Evolutionary conservation across 2,113 vertebrate genomes (phyloP).

Genomic region (Podarcis muralis): DNA sequence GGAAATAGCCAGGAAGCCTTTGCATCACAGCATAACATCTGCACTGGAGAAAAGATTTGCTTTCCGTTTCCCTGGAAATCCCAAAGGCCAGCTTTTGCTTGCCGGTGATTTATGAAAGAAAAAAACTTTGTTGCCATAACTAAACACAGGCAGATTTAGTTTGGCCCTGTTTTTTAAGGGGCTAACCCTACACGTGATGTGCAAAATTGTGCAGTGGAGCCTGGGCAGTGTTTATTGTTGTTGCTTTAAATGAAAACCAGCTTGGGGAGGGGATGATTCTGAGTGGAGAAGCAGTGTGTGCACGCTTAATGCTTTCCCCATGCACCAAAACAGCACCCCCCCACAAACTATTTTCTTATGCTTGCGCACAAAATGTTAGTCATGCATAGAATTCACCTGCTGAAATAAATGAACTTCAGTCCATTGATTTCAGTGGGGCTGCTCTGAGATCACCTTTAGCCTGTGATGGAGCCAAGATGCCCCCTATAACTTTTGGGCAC

Average conservation of each 20-base stretch:
- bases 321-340: background rate
- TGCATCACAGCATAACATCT: constrained; percentile 2
- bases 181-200: background rate
- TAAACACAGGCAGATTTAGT: background rate
- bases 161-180: background rate
- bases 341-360: too few species aligned
- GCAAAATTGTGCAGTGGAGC: background rate
- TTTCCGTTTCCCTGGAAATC: background rate
- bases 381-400: too few species aligned
- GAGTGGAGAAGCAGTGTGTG: too few species aligned
- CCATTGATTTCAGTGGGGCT: too few species aligned
- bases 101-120: background rate
- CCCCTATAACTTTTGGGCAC: background rate
- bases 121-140: background rate
- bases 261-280: background rate
- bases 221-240: background rate
- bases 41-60: background rate
- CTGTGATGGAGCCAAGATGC: background rate
- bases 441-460: too few species aligned
- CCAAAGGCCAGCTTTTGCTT: background rate
- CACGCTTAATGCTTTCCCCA: background rate
- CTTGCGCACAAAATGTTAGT: too few species aligned
- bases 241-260: background rate
- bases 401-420: too few species aligned
- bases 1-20: background rate